These are phyloP conservation scores for Nesometra sesokonis DNA, from an alignment of 35 echinoderm and acorn worm species.

Conservation along the genomic window DNA sequence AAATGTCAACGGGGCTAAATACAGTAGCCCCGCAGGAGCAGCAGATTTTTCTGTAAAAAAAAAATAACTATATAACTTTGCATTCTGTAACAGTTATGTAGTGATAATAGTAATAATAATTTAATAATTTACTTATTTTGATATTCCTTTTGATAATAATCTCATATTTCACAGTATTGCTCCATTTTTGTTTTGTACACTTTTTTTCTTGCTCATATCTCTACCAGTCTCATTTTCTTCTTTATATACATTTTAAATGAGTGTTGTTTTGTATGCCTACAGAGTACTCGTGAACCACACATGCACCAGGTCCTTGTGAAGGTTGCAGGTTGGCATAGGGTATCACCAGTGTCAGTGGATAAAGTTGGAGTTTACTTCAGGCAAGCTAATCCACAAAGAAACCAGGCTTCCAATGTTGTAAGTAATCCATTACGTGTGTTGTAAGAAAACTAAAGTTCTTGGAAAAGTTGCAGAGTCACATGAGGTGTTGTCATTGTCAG, in stretches of 20 bases:
- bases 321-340: conserved; percentile 80
- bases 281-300: conserved; percentile 74
- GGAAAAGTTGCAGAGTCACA: conserved; percentile 69
- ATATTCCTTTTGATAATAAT: too few species aligned
- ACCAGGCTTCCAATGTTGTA: conserved; percentile 59
- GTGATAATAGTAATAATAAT: too few species aligned
- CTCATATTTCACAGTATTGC: too few species aligned
- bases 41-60: too few species aligned
- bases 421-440: conserved; percentile 4
- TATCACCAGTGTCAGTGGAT: conserved; percentile 79
- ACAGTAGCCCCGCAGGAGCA: too few species aligned
- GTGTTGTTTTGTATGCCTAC: background rate
- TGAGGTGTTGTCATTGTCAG: conserved; percentile 46
- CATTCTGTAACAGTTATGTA: too few species aligned
- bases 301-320: conserved; percentile 78
- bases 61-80: too few species aligned
- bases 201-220: too few species aligned
- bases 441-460: conserved; percentile 37
- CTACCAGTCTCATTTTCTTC: too few species aligned
- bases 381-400: conserved; percentile 49
- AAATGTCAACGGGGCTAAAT: too few species aligned
- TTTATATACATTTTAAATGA: background rate
- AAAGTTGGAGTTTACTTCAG: conserved; percentile 88
- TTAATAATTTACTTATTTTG: too few species aligned
- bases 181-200: too few species aligned